Base-by-base conservation (phyloP, 2,797 vertebrate genomes). In the Vespertilio murinus region DNA sequence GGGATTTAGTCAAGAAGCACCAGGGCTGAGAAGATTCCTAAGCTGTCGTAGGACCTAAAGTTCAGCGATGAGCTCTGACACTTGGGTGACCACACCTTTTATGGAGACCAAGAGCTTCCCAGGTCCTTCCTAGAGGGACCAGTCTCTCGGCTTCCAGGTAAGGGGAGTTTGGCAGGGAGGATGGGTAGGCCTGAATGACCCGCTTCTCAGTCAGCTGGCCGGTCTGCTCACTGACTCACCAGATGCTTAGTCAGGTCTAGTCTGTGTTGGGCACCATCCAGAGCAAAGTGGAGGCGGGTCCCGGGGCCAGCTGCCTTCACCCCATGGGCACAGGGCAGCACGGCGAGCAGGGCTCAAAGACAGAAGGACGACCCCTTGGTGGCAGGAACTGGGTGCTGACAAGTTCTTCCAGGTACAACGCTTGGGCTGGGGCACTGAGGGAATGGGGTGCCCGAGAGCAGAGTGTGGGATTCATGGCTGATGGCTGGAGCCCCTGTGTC, bases 1-100 rank as follows among this genome's bases (percentile, higher is more conserved):
- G 9, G 0, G 69, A 28, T 8, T 16, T 22, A 17, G 2, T 33
- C 23, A 11, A 30, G 54, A 25, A 17, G 5, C 73, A 22, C 13
- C 33, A 0, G 11, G 7, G 54, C 38, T 6, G 35, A 8, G 4
- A 38, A 22, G 69, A 71, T 4, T 0, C 5, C 0, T 1, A 2
- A 2, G 25, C 64, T 40, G 33, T 30, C 8, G 16, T 1, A 17
- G 45, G 71, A 35, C 5, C 2, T 0, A 2, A 0, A 6, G 45
- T 1, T 38, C 6, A 4, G 20, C 0, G 0, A 16, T 1, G 16
- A 11, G 30, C 69, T 17, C 70, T 8, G 45, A 12, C 18, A 17
- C 9, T 11, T 35, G 1, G 35, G 65, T n/a, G 87, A 7, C 73
- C 6, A 3, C 11, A 17, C 28, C 56, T 40, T 35, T n/a, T 5